phyloP scores from a whole-genome alignment of 1,140 invertebrate genomes.

The Apocrypta bakeri region DNA sequence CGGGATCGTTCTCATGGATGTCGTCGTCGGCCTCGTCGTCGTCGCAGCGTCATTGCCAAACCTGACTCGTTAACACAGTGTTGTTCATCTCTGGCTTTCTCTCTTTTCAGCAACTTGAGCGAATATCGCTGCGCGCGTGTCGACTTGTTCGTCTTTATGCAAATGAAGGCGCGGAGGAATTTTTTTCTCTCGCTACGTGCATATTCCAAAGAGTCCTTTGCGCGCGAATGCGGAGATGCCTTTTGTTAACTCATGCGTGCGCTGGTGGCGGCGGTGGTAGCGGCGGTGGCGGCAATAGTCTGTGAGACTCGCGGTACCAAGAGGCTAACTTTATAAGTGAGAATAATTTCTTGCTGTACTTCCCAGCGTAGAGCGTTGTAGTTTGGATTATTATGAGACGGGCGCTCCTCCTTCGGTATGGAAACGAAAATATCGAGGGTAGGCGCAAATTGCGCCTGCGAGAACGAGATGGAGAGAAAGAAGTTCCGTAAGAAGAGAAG shows the following conservation, averaged over 20 bases:
- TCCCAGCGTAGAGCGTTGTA: slow-evolving; percentile 6
- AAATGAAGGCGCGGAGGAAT: slow-evolving; percentile 11
- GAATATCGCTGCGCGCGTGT: not conserved
- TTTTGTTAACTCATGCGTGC: slow-evolving; percentile 7
- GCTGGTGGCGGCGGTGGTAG: not conserved
- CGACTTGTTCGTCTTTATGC: slow-evolving; percentile 4
- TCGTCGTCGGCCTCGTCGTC: too few species aligned
- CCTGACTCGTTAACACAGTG: not conserved
- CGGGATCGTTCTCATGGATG: not conserved
- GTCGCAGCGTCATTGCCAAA: slow-evolving; percentile 13
- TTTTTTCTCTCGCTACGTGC: not conserved
- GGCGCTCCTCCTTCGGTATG: not conserved
- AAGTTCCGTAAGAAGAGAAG: not conserved
- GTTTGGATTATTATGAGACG: slow-evolving; percentile 13
- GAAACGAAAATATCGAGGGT: slow-evolving; percentile 26
- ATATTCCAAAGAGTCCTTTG: not conserved
- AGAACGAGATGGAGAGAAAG: not conserved
- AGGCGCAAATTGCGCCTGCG: not conserved
- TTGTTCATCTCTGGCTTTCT: not conserved
- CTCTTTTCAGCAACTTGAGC: not conserved
- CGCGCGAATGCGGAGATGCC: not conserved
- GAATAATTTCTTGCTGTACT: slow-evolving; percentile 35
- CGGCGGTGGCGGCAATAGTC: not conserved
- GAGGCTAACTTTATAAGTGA: not conserved
- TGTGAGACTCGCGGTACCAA: not conserved